These are phyloP conservation scores for Panthera tigris DNA, from an alignment of 2,113 vertebrate genomes.

Conservation along the genomic window DNA sequence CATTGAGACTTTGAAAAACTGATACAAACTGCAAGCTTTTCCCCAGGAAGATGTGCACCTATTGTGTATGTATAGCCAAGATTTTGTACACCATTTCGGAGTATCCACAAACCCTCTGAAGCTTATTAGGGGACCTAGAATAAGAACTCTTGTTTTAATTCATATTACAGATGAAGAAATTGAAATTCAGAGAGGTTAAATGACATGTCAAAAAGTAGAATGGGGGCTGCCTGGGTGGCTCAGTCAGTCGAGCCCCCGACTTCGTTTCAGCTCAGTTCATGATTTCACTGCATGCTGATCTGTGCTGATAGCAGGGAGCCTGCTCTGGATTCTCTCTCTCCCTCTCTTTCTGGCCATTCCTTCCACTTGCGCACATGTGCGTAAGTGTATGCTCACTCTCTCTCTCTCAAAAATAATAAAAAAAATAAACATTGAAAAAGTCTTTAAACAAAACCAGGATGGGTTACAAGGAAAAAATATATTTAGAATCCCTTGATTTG, in stretches of 20 bases:
- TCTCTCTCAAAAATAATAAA: no score
- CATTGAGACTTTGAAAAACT: not conserved
- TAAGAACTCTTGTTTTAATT: not conserved
- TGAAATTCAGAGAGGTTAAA: not conserved
- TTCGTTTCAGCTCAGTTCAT: no score
- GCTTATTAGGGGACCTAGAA: not conserved
- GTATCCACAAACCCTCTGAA: not conserved
- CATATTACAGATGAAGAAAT: not conserved
- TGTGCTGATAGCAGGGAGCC: no score
- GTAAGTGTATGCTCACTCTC: no score
- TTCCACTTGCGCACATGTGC: no score
- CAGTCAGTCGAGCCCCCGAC: no score
- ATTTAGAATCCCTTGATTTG: not conserved
- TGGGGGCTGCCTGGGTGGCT: no score
- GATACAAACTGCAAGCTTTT: not conserved
- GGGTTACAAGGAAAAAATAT: not conserved
- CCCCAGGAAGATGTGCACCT: not conserved
- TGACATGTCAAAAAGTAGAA: not conserved
- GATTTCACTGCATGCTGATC: no score
- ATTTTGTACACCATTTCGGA: not conserved
- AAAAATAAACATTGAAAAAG: no score
- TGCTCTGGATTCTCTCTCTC: no score
- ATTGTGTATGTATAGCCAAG: not conserved
- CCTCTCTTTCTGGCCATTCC: no score
- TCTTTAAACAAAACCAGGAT: not conserved